Percentiles rank a stretch among this genome's conserved stretches.
These are phyloP conservation scores for Uria aalge DNA, from an alignment of 2,113 vertebrate genomes.

Conservation along the genomic window DNA sequence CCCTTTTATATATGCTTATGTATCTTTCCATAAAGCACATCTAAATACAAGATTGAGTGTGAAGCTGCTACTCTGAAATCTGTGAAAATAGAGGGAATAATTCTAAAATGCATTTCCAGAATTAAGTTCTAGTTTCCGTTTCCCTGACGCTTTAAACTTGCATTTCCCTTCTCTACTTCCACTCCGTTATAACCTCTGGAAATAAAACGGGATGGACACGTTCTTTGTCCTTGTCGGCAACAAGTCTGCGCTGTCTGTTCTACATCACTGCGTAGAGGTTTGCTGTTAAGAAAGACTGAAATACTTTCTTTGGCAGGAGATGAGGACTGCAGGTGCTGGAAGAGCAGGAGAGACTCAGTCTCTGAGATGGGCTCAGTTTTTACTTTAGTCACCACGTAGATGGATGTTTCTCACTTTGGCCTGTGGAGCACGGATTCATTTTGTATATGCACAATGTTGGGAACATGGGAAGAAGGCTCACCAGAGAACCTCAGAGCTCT, in stretches of 20 bases:
- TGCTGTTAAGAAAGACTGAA: not conserved
- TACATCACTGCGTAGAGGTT: not conserved
- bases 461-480: not conserved
- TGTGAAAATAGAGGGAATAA: not conserved
- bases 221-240: not conserved
- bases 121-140: not conserved
- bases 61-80: not conserved
- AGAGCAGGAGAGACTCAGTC: not conserved
- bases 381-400: rapidly evolving
- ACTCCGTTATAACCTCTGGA: not conserved
- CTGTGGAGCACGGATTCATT: rapidly evolving
- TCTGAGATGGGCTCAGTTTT: not conserved
- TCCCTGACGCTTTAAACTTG: not conserved
- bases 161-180: not conserved
- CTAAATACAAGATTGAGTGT: not conserved
- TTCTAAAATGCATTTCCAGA: not conserved
- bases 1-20: not conserved
- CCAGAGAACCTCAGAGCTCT: not conserved
- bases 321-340: not conserved
- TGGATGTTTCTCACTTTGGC: not conserved
- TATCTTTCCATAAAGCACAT: not conserved
- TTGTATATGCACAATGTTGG: not conserved
- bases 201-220: not conserved
- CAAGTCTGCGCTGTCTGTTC: not conserved
- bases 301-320: not conserved